Evolutionary conservation across 2,797 vertebrate genomes (phyloP).

Genomic region (Momotus momota): DNA sequence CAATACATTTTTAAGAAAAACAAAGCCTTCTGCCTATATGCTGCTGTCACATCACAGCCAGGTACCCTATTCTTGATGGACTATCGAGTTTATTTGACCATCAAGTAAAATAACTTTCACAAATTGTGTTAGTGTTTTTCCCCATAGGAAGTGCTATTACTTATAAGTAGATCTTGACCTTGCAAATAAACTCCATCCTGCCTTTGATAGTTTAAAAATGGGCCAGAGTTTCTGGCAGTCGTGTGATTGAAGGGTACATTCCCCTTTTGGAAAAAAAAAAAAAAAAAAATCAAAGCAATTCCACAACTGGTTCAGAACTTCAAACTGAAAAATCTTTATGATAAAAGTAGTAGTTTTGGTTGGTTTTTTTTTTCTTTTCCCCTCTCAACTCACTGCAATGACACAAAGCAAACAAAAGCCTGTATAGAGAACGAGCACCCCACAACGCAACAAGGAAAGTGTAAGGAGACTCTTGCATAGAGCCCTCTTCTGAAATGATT

Average conservation of each 20-base stretch:
- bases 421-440: background rate
- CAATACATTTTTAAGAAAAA: background rate
- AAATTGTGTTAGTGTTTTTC: constrained; percentile 41
- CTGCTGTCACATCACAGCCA: constrained; percentile 20
- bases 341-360: background rate
- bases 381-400: background rate
- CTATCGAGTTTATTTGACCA: background rate
- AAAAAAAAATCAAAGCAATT: background rate
- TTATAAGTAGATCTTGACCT: constrained; percentile 25
- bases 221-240: background rate
- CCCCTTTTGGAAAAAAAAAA: background rate
- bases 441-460: background rate
- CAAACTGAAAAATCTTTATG: background rate
- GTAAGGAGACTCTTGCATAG: background rate
- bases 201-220: background rate
- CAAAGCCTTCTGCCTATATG: background rate
- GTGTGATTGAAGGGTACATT: background rate
- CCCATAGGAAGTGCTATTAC: constrained; percentile 17
- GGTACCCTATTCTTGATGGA: background rate
- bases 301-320: background rate
- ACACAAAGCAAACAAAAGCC: background rate
- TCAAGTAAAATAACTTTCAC: constrained; percentile 44
- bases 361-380: accelerated
- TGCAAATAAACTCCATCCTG: constrained; percentile 25
- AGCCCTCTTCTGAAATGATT: background rate